phyloP scores from a whole-genome alignment of 2,113 vertebrate genomes.

The Lepisosteus oculatus region DNA sequence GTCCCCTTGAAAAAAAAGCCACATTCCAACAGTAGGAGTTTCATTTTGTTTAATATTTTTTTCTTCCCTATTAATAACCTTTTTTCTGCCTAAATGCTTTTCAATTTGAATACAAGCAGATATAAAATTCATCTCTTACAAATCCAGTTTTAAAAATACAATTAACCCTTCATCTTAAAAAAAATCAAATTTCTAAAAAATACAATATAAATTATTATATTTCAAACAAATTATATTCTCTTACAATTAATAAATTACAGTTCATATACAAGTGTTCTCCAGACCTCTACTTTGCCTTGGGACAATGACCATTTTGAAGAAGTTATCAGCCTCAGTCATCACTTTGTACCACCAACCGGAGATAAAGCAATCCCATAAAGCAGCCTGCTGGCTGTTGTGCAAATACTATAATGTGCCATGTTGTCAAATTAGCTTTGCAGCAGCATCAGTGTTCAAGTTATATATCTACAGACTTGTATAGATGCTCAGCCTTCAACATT shows the following conservation, averaged over 20 bases:
- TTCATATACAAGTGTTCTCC: conserved; percentile 23
- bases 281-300: conserved; percentile 6
- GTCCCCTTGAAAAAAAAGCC: background rate
- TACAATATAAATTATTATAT: conserved; percentile 49
- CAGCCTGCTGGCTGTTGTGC: no score
- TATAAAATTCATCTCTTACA: background rate
- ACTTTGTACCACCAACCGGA: no score
- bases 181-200: conserved; percentile 44
- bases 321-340: no score
- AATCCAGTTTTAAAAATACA: conserved; percentile 6
- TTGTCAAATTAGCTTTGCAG: no score
- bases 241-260: conserved; percentile 35
- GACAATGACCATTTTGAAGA: no score
- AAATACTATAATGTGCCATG: no score
- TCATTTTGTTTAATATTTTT: conserved; percentile 3
- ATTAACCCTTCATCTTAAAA: background rate
- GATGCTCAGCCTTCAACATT: no score
- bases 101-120: no score
- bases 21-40: background rate
- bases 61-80: background rate
- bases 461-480: no score
- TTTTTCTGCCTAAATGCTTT: background rate
- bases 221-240: conserved; percentile 37
- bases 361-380: no score
- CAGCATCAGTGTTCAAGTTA: no score